Evolutionary conservation across 2,888 invertebrate species (phyloP).

Genomic region (Ephialtes manifestator): DNA sequence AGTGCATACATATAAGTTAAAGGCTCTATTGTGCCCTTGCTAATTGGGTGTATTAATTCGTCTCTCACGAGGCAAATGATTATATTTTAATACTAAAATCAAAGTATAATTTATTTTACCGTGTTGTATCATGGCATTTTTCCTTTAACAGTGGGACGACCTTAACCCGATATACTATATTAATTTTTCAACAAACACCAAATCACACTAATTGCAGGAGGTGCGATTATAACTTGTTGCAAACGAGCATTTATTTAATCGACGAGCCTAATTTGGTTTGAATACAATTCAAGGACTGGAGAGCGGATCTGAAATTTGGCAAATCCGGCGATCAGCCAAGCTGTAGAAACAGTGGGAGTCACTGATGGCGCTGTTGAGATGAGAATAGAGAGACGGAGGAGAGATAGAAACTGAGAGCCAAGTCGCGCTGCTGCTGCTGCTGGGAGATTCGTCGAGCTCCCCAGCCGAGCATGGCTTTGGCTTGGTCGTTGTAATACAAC

Average conservation of each 20-base stretch:
- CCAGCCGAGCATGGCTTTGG: slow-evolving; percentile 74
- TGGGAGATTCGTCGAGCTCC: slow-evolving; percentile 68
- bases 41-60: too few relatives aligned
- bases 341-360: slow-evolving; percentile 18
- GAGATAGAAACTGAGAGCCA: slow-evolving; percentile 64
- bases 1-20: too few relatives aligned
- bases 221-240: not conserved
- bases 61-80: too few relatives aligned
- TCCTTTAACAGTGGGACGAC: too few relatives aligned
- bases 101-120: too few relatives aligned
- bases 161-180: too few relatives aligned
- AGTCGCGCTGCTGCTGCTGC: slow-evolving; percentile 37
- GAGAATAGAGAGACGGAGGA: slow-evolving; percentile 59
- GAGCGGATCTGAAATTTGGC: slow-evolving; percentile 35
- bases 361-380: slow-evolving; percentile 20
- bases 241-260: slow-evolving; percentile 2
- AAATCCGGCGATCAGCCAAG: slow-evolving; percentile 56
- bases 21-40: too few relatives aligned
- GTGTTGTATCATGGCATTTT: too few relatives aligned
- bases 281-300: slow-evolving; percentile 1
- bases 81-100: too few relatives aligned
- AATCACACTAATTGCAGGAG: not conserved
- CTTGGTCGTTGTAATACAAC: slow-evolving; percentile 79
- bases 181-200: too few relatives aligned
- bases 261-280: slow-evolving; percentile 34